Evolutionary conservation across 2,888 invertebrate genomes (phyloP).

Genomic region (Agapostemon virescens): DNA sequence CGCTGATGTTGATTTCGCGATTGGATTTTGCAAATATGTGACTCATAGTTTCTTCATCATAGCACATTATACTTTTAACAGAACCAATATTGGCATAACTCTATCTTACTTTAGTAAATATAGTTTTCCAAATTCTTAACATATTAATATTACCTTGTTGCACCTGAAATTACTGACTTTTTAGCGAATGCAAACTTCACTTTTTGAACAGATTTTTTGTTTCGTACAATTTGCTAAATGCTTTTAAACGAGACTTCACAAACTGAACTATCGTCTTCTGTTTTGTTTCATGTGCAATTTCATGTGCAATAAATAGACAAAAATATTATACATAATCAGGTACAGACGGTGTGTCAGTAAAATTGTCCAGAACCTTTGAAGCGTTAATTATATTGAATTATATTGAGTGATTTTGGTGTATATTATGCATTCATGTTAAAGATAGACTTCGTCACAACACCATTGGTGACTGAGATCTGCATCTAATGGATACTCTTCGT

Average conservation of each 20-base stretch:
- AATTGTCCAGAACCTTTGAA: not conserved
- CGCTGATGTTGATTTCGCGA: constrained; percentile 13
- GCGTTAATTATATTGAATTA: not conserved
- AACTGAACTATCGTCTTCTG: not conserved
- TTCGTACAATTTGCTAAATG: not conserved
- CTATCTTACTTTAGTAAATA: not conserved
- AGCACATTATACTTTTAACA: not conserved
- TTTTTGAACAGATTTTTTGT: not conserved
- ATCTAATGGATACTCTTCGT: not conserved
- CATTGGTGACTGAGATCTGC: not conserved
- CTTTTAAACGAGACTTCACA: not conserved
- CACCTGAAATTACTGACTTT: not conserved
- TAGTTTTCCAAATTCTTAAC: not conserved
- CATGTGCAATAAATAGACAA: not conserved
- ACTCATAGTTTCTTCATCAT: constrained; percentile 1
- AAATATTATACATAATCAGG: not conserved
- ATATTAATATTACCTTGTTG: not conserved
- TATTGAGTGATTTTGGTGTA: not conserved
- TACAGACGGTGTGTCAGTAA: not conserved
- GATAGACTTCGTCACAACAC: not conserved
- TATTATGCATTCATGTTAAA: constrained; percentile 3
- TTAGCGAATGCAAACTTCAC: not conserved
- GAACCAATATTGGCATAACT: not conserved
- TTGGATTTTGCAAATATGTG: constrained; percentile 11
- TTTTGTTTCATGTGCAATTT: not conserved